Evolutionary conservation across 2,797 vertebrate genomes (phyloP).

Genomic region (Cygnus olor): DNA sequence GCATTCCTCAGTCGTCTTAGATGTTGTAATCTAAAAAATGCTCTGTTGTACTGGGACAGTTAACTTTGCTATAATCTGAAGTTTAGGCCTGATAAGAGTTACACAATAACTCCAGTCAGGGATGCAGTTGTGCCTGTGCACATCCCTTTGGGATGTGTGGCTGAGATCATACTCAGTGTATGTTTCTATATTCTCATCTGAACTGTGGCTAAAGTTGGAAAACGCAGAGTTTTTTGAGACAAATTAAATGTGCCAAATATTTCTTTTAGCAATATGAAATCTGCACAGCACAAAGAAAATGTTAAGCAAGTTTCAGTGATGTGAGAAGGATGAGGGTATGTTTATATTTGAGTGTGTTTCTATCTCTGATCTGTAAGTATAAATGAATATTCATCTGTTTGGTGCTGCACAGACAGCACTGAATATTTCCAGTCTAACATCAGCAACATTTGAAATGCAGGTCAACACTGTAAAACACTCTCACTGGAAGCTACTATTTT

Average conservation of each 20-base stretch:
- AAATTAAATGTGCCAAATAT: background rate
- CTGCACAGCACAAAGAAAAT: background rate
- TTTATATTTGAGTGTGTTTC: background rate
- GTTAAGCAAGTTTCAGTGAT: background rate
- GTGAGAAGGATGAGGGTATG: background rate
- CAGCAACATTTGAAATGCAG: background rate
- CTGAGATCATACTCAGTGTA: background rate
- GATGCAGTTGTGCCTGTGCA: background rate
- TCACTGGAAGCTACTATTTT: conserved; percentile 17
- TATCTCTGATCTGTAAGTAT: background rate
- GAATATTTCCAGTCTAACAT: background rate
- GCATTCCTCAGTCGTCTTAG: background rate
- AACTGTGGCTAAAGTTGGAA: background rate
- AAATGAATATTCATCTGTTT: background rate
- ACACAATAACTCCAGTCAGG: background rate
- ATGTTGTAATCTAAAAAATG: background rate
- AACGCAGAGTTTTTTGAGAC: background rate
- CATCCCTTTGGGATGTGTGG: background rate
- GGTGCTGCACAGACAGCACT: background rate
- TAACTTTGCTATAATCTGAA: background rate
- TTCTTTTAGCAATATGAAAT: background rate
- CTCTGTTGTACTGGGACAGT: background rate
- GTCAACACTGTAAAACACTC: background rate
- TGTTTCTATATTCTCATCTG: background rate
- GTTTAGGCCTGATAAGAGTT: background rate